A percentile compares a stretch with the other conserved stretches of the same genome.
Evolutionary conservation across 2,888 invertebrate species (phyloP).

Genomic region (Ptilodon capucinus): DNA sequence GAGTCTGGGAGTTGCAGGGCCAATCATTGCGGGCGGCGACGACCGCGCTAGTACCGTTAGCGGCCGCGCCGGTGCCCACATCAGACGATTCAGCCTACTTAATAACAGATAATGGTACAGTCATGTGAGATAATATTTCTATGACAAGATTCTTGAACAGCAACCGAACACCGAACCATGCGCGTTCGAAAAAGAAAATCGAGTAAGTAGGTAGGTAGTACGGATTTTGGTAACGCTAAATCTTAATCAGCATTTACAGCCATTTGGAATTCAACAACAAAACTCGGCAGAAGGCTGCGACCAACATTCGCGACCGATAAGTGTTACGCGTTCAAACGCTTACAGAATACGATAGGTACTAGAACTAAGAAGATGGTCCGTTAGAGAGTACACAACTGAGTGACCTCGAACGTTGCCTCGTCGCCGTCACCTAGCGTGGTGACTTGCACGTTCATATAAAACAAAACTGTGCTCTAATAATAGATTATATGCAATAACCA

Average conservation of each 20-base stretch:
- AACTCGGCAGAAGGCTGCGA: conserved; percentile 34
- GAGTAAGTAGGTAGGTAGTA: conserved; percentile 30
- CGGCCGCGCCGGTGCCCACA: conserved; percentile 44
- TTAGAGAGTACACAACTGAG: conserved; percentile 57
- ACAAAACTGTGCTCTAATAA: conserved; percentile 55
- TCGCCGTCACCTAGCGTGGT: conserved; percentile 37
- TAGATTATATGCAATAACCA: conserved; percentile 54
- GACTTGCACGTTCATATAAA: conserved; percentile 61
- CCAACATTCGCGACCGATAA: conserved; percentile 54
- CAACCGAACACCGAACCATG: conserved; percentile 11
- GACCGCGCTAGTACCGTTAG: conserved; percentile 63
- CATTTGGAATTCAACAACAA: conserved; percentile 40
- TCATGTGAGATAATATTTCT: conserved; percentile 48
- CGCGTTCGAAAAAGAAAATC: conserved; percentile 20
- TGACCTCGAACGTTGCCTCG: conserved; percentile 55
- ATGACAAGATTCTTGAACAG: conserved; percentile 30
- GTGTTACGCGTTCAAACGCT: conserved; percentile 56
- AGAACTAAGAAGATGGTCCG: conserved; percentile 64
- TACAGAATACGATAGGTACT: conserved; percentile 56
- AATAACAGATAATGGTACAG: conserved; percentile 61
- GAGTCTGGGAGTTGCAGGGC: conserved; percentile 68
- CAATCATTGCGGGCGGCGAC: conserved; percentile 52
- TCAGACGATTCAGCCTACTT: conserved; percentile 65
- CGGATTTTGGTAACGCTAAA: conserved; percentile 32
- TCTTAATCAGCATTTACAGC: conserved; percentile 30